These are phyloP conservation scores for Menidia beryllina DNA, from an alignment of 2,113 vertebrate species.

Conservation along the genomic window DNA sequence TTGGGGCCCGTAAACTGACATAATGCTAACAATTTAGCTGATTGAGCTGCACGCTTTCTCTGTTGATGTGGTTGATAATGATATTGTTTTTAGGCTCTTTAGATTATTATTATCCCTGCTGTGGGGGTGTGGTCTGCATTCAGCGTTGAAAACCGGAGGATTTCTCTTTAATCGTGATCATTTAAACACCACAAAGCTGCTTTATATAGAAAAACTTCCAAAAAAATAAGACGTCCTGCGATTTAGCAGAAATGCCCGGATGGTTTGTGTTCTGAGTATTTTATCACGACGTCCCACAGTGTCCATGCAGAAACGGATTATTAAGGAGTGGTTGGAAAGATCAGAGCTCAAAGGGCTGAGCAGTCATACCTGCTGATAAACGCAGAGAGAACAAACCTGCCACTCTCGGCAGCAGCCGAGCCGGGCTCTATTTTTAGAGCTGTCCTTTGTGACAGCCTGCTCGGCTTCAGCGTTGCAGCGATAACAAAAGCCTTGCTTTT, in stretches of 20 bases:
- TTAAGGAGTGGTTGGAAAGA: conserved; percentile 36
- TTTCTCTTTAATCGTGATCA: conserved; percentile 20
- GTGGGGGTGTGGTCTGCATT: conserved; percentile 35
- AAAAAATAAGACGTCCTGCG: not conserved
- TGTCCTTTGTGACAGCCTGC: conserved; percentile 76
- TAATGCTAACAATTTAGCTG: conserved; percentile 58
- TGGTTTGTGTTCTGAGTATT: not conserved
- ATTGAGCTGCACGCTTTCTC: conserved; percentile 40
- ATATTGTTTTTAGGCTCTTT: conserved; percentile 37
- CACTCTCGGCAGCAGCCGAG: conserved; percentile 71
- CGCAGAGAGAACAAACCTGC: conserved; percentile 66
- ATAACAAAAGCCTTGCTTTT: conserved; percentile 56
- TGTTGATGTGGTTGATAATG: conserved; percentile 50
- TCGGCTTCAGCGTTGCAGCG: conserved; percentile 62
- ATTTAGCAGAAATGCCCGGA: not conserved
- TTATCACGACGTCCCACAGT: not conserved
- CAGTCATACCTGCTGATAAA: conserved; percentile 44
- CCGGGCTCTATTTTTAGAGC: conserved; percentile 80
- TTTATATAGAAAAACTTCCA: not conserved
- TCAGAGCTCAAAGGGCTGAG: conserved; percentile 45
- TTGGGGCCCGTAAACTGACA: conserved; percentile 38
- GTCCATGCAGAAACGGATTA: conserved; percentile 19
- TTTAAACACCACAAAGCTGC: not conserved
- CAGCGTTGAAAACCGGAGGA: not conserved
- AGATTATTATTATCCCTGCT: conserved; percentile 50